phyloP scores from a whole-genome alignment of 2,888 invertebrate genomes.

The Macrophya annulata region DNA sequence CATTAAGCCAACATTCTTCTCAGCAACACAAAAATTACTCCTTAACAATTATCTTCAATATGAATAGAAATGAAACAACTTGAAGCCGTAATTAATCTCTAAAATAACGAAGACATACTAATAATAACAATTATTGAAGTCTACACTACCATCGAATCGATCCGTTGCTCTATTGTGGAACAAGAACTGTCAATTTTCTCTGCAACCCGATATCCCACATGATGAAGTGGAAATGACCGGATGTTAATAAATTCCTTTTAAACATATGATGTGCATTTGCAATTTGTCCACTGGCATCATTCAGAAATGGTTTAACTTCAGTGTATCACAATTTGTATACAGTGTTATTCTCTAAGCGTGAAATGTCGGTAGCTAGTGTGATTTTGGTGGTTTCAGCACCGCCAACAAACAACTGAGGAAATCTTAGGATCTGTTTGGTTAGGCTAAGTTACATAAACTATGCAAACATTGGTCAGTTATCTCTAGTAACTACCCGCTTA shows the following conservation, averaged over 20 bases:
- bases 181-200: not conserved
- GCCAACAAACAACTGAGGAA: slow-evolving; percentile 14
- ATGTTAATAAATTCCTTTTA: not conserved
- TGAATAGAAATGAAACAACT: slow-evolving; percentile 12
- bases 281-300: not conserved
- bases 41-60: not conserved
- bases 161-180: not conserved
- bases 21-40: not conserved
- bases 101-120: not conserved
- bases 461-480: slow-evolving; percentile 38
- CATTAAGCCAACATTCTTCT: not conserved
- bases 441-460: not conserved
- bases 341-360: not conserved
- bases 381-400: not conserved
- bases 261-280: not conserved
- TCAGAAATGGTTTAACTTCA: not conserved
- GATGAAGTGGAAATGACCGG: not conserved
- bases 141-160: slow-evolving; percentile 5
- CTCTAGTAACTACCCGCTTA: not conserved
- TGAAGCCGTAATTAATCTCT: not conserved
- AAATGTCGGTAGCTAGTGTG: not conserved
- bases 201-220: not conserved
- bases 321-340: not conserved
- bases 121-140: slow-evolving; percentile 8
- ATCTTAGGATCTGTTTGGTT: slow-evolving; percentile 32